Percentiles rank a stretch among this genome's conserved stretches.
These are phyloP conservation scores for Drosophila miranda DNA, from an alignment of 1,140 invertebrate genomes.

Conservation along the genomic window DNA sequence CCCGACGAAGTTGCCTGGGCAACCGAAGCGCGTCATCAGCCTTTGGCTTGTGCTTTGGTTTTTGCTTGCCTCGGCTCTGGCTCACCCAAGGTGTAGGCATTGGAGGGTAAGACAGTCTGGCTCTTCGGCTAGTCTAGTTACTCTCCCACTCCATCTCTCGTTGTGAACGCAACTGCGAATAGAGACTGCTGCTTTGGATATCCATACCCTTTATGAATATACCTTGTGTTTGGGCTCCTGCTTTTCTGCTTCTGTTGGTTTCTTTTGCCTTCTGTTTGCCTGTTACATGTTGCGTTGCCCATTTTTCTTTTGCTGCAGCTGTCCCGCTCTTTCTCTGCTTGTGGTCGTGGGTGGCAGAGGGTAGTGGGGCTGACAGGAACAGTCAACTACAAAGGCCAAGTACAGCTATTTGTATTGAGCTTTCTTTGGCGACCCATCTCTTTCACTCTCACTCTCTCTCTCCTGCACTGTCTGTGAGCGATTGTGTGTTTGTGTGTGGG, in stretches of 20 bases:
- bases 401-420: conserved; percentile 69
- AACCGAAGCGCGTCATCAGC: conserved; percentile 43
- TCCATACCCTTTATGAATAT: too few relatives aligned
- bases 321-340: conserved; percentile 43
- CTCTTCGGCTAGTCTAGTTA: too few relatives aligned
- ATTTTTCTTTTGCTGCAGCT: conserved; percentile 61
- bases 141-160: too few relatives aligned
- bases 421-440: conserved; percentile 49
- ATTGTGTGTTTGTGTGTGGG: conserved; percentile 28
- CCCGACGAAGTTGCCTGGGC: conserved; percentile 67
- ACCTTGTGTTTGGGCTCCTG: conserved; percentile 5
- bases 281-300: conserved; percentile 69
- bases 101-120: too few relatives aligned
- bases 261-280: conserved; percentile 50
- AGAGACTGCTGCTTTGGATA: too few relatives aligned
- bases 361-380: conserved; percentile 2
- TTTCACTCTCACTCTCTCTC: conserved; percentile 10
- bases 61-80: too few relatives aligned
- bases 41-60: conserved; percentile 37
- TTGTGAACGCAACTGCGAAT: too few relatives aligned
- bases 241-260: conserved; percentile 9
- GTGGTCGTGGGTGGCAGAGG: background rate
- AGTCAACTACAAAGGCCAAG: conserved; percentile 54
- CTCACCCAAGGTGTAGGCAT: too few relatives aligned
- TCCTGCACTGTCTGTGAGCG: conserved; percentile 6